phyloP scores from a whole-genome alignment of 2,888 invertebrate species.

The Boloria selene region DNA sequence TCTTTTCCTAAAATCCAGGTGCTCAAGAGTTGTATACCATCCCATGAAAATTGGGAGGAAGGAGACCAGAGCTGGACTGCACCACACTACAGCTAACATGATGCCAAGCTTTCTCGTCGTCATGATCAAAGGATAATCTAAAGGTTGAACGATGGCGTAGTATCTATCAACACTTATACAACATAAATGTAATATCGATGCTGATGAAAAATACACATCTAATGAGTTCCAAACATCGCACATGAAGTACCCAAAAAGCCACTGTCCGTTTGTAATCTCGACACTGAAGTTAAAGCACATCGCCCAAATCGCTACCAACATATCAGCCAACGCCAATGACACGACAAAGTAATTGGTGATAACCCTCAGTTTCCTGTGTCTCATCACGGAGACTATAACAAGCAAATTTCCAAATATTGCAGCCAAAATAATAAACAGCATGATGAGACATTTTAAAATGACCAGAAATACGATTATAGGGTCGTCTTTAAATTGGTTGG shows the following conservation, averaged over 20 bases:
- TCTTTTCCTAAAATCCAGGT: conserved; percentile 85
- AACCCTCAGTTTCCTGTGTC: conserved; percentile 85
- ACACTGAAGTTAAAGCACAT: conserved; percentile 97
- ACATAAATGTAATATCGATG: conserved; percentile 95
- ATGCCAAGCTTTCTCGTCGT: conserved; percentile 90
- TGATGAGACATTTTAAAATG: conserved; percentile 88
- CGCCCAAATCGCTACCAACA: conserved; percentile 96
- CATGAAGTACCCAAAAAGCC: conserved; percentile 95
- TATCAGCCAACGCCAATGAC: conserved; percentile 95
- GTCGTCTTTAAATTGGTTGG: conserved; percentile 66
- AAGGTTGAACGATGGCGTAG: conserved; percentile 95
- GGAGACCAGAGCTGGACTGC: conserved; percentile 94
- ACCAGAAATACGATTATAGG: conserved; percentile 83
- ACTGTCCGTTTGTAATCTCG: conserved; percentile 90
- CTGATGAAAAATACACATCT: conserved; percentile 97
- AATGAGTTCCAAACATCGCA: conserved; percentile 98
- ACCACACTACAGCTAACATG: conserved; percentile 95
- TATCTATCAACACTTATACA: conserved; percentile 95
- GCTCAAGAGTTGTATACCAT: conserved; percentile 95
- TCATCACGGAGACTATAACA: conserved; percentile 92
- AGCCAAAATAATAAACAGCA: conserved; percentile 93
- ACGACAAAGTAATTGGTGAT: conserved; percentile 98
- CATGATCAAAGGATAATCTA: conserved; percentile 97
- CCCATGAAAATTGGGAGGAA: conserved; percentile 97
- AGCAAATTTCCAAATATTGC: conserved; percentile 95